A percentile compares a stretch with the other conserved stretches of the same genome.
phyloP scores from a whole-genome alignment of 1,140 invertebrate species.

The Formica exsecta region DNA sequence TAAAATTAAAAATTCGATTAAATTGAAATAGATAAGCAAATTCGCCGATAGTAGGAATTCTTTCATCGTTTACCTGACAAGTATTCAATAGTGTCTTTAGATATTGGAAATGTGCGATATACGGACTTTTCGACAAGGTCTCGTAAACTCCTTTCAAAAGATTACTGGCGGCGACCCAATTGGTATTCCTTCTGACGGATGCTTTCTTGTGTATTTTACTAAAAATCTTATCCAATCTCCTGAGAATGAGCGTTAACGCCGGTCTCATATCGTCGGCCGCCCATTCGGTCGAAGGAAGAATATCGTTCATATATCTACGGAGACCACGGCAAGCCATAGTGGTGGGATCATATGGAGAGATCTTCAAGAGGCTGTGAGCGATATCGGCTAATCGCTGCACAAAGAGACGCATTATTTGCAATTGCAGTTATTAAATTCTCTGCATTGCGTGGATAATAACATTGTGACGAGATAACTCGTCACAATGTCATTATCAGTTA shows the following conservation, averaged over 20 bases:
- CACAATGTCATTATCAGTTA: background rate
- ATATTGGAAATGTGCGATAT: constrained; percentile 98
- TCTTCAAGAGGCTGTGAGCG: constrained; percentile 97
- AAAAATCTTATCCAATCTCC: constrained; percentile 98
- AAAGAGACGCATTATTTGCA: background rate
- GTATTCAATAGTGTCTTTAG: constrained; percentile 95
- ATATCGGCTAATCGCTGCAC: constrained; percentile 96
- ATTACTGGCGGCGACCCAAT: constrained; percentile 98
- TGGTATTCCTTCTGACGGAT: constrained; percentile 95
- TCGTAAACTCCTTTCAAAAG: constrained; percentile 98
- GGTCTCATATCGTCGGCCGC: constrained; percentile 97
- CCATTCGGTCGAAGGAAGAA: constrained; percentile 98
- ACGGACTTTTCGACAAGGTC: constrained; percentile 96
- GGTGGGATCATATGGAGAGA: constrained; percentile 98
- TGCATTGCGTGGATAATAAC: no score
- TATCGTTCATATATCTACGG: constrained; percentile 97
- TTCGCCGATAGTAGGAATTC: no score
- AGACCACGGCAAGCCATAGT: constrained; percentile 97
- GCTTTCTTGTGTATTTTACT: constrained; percentile 98
- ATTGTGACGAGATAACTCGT: background rate
- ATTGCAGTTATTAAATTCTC: background rate
- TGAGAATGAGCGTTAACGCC: constrained; percentile 95
- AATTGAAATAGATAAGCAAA: background rate
- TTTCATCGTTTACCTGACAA: constrained; percentile 89
- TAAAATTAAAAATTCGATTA: constrained; percentile 12